Percentiles rank a stretch among this genome's conserved stretches.
Evolutionary conservation across 2,797 vertebrate species (phyloP).

Genomic region (Melanogrammus aeglefinus): DNA sequence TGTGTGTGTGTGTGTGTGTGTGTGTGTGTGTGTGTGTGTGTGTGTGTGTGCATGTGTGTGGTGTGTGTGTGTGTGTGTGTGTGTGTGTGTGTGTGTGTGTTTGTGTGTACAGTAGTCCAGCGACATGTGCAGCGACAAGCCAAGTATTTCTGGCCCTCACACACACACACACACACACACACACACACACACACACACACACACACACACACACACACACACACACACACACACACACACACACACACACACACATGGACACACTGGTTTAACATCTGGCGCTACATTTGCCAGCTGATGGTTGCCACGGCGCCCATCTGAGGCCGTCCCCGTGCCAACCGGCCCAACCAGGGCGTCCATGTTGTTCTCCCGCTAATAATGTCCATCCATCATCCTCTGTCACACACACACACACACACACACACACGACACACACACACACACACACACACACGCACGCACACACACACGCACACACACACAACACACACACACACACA

Average conservation of each 20-base stretch:
- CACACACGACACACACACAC: slow-evolving; percentile 40
- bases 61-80: not conserved
- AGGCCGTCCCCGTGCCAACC: not conserved
- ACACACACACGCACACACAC: slow-evolving; percentile 49
- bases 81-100: slow-evolving; percentile 1
- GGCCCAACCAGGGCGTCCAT: slow-evolving; percentile 38
- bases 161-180: slow-evolving; percentile 24
- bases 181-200: slow-evolving; percentile 33
- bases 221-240: slow-evolving; percentile 41
- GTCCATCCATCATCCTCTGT: slow-evolving; percentile 76
- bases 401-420: slow-evolving; percentile 40
- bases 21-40: not conserved
- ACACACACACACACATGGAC: slow-evolving; percentile 1
- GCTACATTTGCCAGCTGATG: slow-evolving; percentile 48
- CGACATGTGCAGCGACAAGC: slow-evolving; percentile 35
- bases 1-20: slow-evolving; percentile 18
- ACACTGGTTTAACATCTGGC: slow-evolving; percentile 67
- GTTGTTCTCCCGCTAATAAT: slow-evolving; percentile 70
- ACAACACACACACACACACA: slow-evolving; percentile 38
- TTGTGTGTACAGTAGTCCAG: too few relatives aligned
- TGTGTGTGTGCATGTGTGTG: slow-evolving; percentile 10
- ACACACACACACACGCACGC: slow-evolving; percentile 18
- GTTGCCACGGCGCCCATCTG: slow-evolving; percentile 33
- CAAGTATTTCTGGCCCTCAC: slow-evolving; percentile 64
- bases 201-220: slow-evolving; percentile 25